Conservation (phyloP, 1,140 invertebrate genomes). For the Drosophila truncata region DNA sequence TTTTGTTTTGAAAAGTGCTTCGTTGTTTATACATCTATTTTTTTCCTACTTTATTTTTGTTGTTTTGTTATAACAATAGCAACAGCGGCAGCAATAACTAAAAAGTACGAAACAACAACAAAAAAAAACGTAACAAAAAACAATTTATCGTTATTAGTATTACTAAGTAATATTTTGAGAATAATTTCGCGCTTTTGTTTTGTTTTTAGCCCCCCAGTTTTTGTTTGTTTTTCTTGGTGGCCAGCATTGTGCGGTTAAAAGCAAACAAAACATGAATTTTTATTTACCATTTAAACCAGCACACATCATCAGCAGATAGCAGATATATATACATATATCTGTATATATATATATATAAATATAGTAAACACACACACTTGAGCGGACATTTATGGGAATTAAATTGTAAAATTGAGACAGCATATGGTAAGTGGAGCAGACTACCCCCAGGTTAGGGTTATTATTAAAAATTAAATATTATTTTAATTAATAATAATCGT, state of each 20-base stretch:
- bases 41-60: conserved; percentile 5
- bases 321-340: conserved; percentile 9
- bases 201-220: conserved; percentile 21
- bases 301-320: conserved; percentile 24
- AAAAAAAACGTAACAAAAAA: conserved; percentile 18
- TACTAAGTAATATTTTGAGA: conserved; percentile 71
- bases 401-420: conserved; percentile 23
- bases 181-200: conserved; percentile 28
- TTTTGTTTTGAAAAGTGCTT: conserved; percentile 23
- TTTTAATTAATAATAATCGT: not conserved
- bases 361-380: conserved; percentile 9
- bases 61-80: conserved; percentile 30
- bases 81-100: conserved; percentile 5
- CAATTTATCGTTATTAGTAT: conserved; percentile 70
- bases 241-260: conserved; percentile 30
- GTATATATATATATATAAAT: not conserved
- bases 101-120: conserved; percentile 16
- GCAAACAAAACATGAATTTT: conserved; percentile 60
- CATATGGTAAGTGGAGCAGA: conserved; percentile 12
- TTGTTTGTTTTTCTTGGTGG: conserved; percentile 38
- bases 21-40: conserved; percentile 52
- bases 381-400: conserved; percentile 18
- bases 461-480: not conserved
- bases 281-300: conserved; percentile 51
- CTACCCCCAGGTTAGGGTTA: not conserved